Percentiles rank a stretch among this genome's conserved stretches.
phyloP scores from a whole-genome alignment of 1,140 invertebrate species.

The Drosophila asahinai region DNA sequence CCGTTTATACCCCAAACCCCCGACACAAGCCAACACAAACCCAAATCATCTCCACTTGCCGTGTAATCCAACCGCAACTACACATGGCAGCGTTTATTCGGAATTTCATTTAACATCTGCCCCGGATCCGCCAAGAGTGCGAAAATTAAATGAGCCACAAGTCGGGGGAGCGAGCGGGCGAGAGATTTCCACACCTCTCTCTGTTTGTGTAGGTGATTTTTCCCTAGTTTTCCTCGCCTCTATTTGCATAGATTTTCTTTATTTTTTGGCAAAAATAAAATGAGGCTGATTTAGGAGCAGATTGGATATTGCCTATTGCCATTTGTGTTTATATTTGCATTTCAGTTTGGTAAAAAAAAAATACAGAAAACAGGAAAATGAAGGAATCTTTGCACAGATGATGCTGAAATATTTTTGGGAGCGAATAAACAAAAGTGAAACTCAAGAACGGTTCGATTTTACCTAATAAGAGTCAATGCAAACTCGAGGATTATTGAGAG shows the following conservation, averaged over 20 bases:
- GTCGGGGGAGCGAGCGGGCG: constrained; percentile 26
- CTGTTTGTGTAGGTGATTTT: constrained; percentile 73
- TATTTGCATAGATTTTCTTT: constrained; percentile 71
- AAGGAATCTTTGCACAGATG: constrained; percentile 13
- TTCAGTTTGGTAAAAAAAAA: background rate
- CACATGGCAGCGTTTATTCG: constrained; percentile 49
- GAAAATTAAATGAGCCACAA: constrained; percentile 82
- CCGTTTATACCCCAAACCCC: background rate
- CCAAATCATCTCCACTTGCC: background rate
- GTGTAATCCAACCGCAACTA: constrained; percentile 50
- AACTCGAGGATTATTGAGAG: background rate
- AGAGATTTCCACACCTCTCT: constrained; percentile 34
- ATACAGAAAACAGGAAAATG: constrained; percentile 11
- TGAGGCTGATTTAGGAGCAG: constrained; percentile 39
- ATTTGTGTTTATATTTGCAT: constrained; percentile 41
- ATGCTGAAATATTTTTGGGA: background rate
- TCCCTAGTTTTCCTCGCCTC: constrained; percentile 39
- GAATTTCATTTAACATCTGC: constrained; percentile 35
- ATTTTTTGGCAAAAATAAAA: constrained; percentile 53
- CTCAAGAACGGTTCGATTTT: background rate
- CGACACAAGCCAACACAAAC: background rate
- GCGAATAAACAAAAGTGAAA: constrained; percentile 28
- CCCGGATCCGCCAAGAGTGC: constrained; percentile 61
- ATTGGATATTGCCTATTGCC: constrained; percentile 20
- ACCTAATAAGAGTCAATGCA: background rate